Evolutionary conservation across 2,113 vertebrate species (phyloP).

Genomic region (Todiramphus chloris): DNA sequence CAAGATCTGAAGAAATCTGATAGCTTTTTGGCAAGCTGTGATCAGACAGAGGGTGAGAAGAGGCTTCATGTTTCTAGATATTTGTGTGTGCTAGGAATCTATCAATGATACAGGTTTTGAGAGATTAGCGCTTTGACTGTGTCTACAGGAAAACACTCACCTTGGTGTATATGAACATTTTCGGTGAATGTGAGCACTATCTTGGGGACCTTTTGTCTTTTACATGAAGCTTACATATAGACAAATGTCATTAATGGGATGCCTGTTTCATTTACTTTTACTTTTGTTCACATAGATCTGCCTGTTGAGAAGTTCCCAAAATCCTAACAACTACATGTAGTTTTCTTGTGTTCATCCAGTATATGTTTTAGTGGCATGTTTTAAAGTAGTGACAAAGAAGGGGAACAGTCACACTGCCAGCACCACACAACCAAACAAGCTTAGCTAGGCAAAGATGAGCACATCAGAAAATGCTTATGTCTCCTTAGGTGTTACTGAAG

Average conservation of each 20-base stretch:
- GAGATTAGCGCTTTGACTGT: background rate
- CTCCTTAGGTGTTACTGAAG: background rate
- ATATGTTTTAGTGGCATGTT: background rate
- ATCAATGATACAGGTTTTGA: background rate
- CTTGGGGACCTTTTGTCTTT: background rate
- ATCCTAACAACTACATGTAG: background rate
- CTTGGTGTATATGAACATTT: background rate
- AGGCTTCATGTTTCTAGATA: background rate
- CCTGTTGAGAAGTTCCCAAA: background rate
- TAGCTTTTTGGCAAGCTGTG: background rate
- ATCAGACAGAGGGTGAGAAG: constrained; percentile 41
- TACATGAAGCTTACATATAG: background rate
- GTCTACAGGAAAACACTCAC: background rate
- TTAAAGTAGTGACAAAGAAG: background rate
- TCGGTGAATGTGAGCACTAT: background rate
- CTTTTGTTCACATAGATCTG: background rate
- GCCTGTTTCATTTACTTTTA: background rate
- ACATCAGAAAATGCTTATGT: background rate
- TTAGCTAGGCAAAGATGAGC: background rate
- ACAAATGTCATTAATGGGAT: background rate
- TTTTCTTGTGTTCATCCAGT: background rate
- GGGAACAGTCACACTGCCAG: background rate
- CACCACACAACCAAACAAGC: background rate
- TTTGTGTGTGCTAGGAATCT: background rate
- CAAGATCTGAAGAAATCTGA: constrained; percentile 5